A percentile compares a stretch with the other conserved stretches of the same genome.
Conservation (phyloP, 2,888 invertebrate species). For the Griposia aprilina region DNA sequence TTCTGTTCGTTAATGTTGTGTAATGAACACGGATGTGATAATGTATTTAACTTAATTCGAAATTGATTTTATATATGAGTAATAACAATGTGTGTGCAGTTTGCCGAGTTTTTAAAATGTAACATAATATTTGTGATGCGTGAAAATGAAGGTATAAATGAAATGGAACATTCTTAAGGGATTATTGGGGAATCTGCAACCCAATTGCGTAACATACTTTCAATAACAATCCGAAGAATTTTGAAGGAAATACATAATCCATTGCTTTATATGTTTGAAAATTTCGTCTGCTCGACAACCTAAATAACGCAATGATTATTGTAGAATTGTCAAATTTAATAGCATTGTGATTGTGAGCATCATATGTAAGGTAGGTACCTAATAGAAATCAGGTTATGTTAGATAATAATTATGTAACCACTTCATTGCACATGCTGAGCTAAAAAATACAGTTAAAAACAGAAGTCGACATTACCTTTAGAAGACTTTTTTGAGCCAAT, state of each 20-base stretch:
- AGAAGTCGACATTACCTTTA: neutral
- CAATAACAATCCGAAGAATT: neutral
- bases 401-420: neutral
- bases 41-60: slow-evolving; percentile 4
- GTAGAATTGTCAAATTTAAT: neutral
- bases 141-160: too few relatives aligned
- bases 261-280: neutral
- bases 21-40: slow-evolving; percentile 19
- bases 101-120: neutral
- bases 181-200: neutral
- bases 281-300: neutral
- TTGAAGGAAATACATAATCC: neutral
- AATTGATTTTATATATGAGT: too few relatives aligned
- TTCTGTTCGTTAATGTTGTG: neutral
- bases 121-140: neutral
- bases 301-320: neutral
- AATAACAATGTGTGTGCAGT: neutral
- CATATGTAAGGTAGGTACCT: neutral
- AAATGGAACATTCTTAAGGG: neutral
- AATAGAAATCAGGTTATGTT: neutral
- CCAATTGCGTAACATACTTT: neutral
- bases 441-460: neutral
- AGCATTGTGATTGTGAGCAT: neutral
- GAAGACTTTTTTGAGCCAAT: too few relatives aligned
- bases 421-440: too few relatives aligned